Base-by-base conservation (phyloP, 2,888 invertebrate species). In the Lasioglossum lativentre region DNA sequence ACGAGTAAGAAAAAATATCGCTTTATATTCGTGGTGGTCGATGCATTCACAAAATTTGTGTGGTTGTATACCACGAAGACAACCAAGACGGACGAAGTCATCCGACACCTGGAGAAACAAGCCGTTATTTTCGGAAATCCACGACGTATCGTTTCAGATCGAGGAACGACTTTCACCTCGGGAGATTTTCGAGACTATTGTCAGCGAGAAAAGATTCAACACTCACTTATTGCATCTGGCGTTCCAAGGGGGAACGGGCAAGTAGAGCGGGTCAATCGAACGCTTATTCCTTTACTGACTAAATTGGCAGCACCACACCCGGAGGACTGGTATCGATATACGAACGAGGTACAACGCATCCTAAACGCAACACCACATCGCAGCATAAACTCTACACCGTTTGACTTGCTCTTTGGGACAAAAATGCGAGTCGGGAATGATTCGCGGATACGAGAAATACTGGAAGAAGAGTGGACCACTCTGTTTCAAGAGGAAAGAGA, bases 231-330 rank as follows among this genome's bases (percentile, higher is more conserved):
- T 0, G 42, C 79, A 23, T 52, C 66, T 19, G 52, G 76, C 19
- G 42, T 70, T 1, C 75, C 74, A 0, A 42, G 78, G 5, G 78
- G 66, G 0, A 82, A 82, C 16, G 56, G n/a, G 16, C 47, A 87
- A 27, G 83, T 88, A 0, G 90, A 88, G 52, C 71, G 88, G 66
- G 63, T 86, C 0, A 86, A 88, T 74, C 78, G 90, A 8, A 92
- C 88, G n/a, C n/a, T 85, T 4, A 92, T 93, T 71, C 89, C 93
- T 0, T 83, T 93, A 30, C 66, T 95, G 8, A 89, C 94, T 0
- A 95, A 95, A 78, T 71, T 95, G 10, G 89, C 91, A 30, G 72
- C 83, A 1, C 85, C 85, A 16, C 89, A 76, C 14, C 70, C 85
- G 1, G 73, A 66, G 38, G 75, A 88, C 5, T 83, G 86, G 80